A percentile compares a stretch with the other conserved stretches of the same genome.
These are phyloP conservation scores for Aegotheles bennettii DNA, from an alignment of 2,113 vertebrate species.

Conservation along the genomic window DNA sequence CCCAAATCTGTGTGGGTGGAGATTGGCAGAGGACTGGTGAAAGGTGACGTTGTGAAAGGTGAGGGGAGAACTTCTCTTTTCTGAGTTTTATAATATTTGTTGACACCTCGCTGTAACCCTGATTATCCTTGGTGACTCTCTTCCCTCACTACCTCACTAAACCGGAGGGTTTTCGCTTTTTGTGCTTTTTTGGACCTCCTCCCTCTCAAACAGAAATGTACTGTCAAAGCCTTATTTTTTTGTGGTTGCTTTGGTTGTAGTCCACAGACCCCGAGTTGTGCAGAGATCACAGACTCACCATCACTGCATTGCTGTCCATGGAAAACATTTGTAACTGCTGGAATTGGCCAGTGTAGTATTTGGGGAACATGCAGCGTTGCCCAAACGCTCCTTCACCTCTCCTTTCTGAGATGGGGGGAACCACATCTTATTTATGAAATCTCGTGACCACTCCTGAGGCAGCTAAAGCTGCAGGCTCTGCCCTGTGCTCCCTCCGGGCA, in stretches of 20 bases:
- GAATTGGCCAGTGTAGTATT: neutral
- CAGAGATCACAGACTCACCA: neutral
- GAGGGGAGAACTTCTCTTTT: neutral
- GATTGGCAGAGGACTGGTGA: neutral
- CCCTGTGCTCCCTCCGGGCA: neutral
- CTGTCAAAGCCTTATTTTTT: neutral
- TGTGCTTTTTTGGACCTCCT: neutral
- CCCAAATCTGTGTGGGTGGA: neutral
- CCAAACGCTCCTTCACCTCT: neutral
- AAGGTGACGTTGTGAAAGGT: neutral
- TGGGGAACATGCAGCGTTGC: neutral
- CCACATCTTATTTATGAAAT: neutral
- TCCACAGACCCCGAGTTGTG: neutral
- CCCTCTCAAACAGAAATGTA: neutral
- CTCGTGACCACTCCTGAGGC: neutral
- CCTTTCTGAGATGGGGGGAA: neutral
- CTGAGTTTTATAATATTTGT: neutral
- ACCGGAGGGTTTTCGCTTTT: neutral
- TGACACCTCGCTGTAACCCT: neutral
- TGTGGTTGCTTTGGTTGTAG: neutral
- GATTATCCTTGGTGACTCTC: neutral
- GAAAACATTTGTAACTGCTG: neutral
- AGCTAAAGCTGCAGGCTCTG: fast-evolving
- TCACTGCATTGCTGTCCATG: neutral
- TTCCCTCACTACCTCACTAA: neutral